Conservation (phyloP, 2,113 vertebrate genomes). For the Zapus hudsonius region DNA sequence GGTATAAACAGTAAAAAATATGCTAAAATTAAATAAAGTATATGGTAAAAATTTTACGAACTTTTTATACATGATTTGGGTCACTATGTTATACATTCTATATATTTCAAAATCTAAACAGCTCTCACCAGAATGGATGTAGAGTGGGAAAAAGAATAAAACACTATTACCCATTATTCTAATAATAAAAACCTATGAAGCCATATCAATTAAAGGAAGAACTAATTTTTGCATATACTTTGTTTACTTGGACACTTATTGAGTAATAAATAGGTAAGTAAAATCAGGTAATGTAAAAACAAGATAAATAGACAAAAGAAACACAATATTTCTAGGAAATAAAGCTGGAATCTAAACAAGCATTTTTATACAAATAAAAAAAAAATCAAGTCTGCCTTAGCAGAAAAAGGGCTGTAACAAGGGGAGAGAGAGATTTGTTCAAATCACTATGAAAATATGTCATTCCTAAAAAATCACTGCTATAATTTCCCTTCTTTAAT, state of each 20-base stretch:
- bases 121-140: not conserved
- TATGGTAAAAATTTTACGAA: not conserved
- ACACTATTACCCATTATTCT: not conserved
- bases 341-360: not conserved
- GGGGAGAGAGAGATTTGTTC: not conserved
- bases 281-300: not conserved
- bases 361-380: conserved; percentile 18
- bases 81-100: not conserved
- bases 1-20: not conserved
- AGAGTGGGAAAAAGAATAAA: not conserved
- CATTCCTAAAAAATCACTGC: not conserved
- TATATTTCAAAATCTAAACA: conserved; percentile 16
- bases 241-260: not conserved
- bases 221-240: not conserved
- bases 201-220: not conserved
- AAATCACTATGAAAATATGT: not conserved
- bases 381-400: not conserved
- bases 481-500: not conserved
- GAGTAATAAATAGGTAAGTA: not conserved
- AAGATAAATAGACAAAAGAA: not conserved
- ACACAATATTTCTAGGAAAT: not conserved
- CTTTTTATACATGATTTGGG: not conserved
- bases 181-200: not conserved
- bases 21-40: not conserved
- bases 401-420: not conserved